Evolutionary conservation across 2,797 vertebrate genomes (phyloP).

Genomic region (Pogoniulus pusillus): DNA sequence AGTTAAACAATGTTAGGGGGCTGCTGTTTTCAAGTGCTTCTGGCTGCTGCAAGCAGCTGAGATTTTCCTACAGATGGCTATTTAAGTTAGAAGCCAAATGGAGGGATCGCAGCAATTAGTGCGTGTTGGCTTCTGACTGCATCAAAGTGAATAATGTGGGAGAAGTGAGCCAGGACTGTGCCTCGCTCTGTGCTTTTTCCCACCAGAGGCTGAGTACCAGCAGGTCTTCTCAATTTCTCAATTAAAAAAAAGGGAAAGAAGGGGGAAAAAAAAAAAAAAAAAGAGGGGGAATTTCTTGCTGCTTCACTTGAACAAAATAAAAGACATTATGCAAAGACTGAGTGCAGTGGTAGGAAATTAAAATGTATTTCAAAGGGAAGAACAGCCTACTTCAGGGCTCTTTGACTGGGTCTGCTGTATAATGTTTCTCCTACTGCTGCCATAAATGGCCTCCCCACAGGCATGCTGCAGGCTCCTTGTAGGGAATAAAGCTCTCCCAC

Average conservation of each 20-base stretch:
- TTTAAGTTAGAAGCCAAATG: constrained; percentile 60
- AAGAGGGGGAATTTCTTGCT: neutral
- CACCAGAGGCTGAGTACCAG: constrained; percentile 13
- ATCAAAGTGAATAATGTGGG: constrained; percentile 34
- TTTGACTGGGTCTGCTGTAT: neutral
- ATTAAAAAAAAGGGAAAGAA: neutral
- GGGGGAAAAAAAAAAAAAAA: neutral
- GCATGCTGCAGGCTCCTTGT: neutral
- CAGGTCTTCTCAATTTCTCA: neutral
- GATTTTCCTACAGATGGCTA: constrained; percentile 38
- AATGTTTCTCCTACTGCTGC: neutral
- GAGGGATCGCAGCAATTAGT: constrained; percentile 47
- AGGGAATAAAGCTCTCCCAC: neutral
- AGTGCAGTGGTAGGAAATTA: constrained; percentile 2
- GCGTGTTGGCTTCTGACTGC: constrained; percentile 23
- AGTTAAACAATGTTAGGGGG: constrained; percentile 52
- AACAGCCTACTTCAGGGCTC: constrained; percentile 10
- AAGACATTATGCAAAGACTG: constrained; percentile 51
- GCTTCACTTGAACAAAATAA: constrained; percentile 50
- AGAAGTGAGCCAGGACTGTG: constrained; percentile 32
- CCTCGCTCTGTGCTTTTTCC: constrained; percentile 20
- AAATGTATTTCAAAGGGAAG: constrained; percentile 30
- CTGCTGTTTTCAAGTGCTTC: constrained; percentile 58
- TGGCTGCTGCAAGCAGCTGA: constrained; percentile 46
- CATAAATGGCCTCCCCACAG: neutral